Conservation (phyloP, 2,888 invertebrate species). For the Eustalomyia histrio region DNA sequence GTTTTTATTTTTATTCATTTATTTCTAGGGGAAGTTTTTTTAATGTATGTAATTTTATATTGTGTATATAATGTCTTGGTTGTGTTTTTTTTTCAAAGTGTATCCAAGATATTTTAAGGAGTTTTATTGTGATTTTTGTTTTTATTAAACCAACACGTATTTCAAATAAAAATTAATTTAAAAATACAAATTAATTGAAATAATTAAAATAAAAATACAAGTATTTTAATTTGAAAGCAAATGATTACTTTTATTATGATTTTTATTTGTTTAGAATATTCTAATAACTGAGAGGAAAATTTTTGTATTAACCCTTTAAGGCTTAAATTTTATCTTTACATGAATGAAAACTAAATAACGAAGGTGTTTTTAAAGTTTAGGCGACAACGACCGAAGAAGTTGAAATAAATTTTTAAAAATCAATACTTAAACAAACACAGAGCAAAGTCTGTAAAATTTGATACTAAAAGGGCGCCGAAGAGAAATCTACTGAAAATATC, state of each 20-base stretch:
- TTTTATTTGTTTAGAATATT: background rate
- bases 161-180: constrained; percentile 59
- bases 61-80: constrained; percentile 16
- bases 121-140: constrained; percentile 40
- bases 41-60: constrained; percentile 20
- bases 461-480: too few relatives aligned
- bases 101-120: constrained; percentile 40
- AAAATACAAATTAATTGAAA: constrained; percentile 56
- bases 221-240: constrained; percentile 21
- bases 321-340: too few relatives aligned
- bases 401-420: too few relatives aligned
- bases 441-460: too few relatives aligned
- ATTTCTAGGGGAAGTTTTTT: constrained; percentile 12
- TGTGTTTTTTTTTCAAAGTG: constrained; percentile 2
- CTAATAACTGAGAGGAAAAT: too few relatives aligned
- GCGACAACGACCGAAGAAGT: too few relatives aligned
- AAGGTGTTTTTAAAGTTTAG: too few relatives aligned
- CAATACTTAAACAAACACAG: too few relatives aligned
- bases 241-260: background rate
- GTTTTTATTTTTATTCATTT: constrained; percentile 32
- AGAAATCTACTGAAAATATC: too few relatives aligned
- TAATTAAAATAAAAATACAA: constrained; percentile 52
- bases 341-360: too few relatives aligned
- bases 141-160: constrained; percentile 52
- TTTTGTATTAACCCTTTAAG: too few relatives aligned